Evolutionary conservation across 2,888 invertebrate species (phyloP).

Genomic region (Camptogramma bilineatum): DNA sequence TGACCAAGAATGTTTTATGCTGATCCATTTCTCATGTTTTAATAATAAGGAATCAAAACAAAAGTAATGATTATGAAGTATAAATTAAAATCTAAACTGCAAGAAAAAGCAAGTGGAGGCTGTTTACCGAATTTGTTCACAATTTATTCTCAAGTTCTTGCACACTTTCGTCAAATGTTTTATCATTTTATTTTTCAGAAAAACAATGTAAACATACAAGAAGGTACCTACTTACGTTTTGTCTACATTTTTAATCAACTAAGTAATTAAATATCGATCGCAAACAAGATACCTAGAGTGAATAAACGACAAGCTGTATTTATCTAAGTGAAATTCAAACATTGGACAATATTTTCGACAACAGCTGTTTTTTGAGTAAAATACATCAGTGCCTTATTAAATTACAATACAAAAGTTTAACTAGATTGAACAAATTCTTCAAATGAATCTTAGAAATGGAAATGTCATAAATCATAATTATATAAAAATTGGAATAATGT

Average conservation of each 20-base stretch:
- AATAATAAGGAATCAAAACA: no score
- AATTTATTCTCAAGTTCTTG: neutral
- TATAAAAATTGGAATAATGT: slow-evolving; percentile 28
- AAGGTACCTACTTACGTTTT: neutral
- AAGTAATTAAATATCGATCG: slow-evolving; percentile 18
- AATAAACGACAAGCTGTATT: slow-evolving; percentile 23
- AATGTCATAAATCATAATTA: slow-evolving; percentile 31
- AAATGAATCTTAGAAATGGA: slow-evolving; percentile 24
- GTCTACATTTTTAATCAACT: slow-evolving; percentile 28
- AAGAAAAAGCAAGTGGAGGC: neutral
- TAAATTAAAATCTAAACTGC: neutral
- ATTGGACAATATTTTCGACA: neutral
- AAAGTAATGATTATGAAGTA: neutral
- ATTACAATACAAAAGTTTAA: neutral
- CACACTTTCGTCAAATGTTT: neutral
- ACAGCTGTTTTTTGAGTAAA: neutral
- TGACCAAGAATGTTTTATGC: neutral
- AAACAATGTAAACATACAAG: slow-evolving; percentile 2
- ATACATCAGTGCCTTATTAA: neutral
- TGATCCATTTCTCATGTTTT: no score
- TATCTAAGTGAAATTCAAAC: slow-evolving; percentile 1
- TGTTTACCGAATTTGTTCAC: neutral
- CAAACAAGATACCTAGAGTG: slow-evolving; percentile 26
- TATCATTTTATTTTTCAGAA: neutral
- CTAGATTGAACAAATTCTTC: neutral